Percentiles rank a stretch among this genome's conserved stretches.
Conservation (phyloP, 2,888 invertebrate genomes). For the Drosophila helvetica region DNA sequence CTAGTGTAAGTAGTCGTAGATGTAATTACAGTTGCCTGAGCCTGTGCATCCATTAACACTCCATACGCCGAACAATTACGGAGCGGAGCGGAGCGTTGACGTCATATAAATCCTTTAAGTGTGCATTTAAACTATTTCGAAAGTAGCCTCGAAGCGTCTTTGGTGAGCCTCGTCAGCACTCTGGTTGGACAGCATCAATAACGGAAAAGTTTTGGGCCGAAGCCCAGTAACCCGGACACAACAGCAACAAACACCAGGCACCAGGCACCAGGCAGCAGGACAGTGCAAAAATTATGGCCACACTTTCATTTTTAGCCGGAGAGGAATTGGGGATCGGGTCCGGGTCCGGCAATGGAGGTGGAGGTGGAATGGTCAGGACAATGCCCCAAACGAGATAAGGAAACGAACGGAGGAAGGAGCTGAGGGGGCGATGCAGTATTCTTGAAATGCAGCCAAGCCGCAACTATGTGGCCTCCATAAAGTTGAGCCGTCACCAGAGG, state of each 20-base stretch:
- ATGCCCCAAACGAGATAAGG: conserved; percentile 64
- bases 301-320: conserved; percentile 72
- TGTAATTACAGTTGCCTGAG: conserved; percentile 14
- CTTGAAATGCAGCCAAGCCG: conserved; percentile 71
- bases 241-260: conserved; percentile 36
- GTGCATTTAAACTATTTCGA: conserved; percentile 44
- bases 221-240: conserved; percentile 34
- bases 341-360: conserved; percentile 1
- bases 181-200: conserved; percentile 61
- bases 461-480: conserved; percentile 69
- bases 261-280: neutral
- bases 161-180: conserved; percentile 45
- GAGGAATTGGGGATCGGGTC: neutral
- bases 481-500: conserved; percentile 59
- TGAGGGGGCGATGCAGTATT: conserved; percentile 55
- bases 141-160: conserved; percentile 16
- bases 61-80: conserved; percentile 29
- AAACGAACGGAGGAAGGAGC: conserved; percentile 7
- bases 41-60: conserved; percentile 30
- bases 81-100: neutral
- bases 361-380: conserved; percentile 49
- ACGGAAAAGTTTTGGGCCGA: conserved; percentile 53
- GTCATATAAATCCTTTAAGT: conserved; percentile 34
- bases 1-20: conserved; percentile 2
- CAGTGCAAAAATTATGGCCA: conserved; percentile 70